Evolutionary conservation across 1,140 invertebrate species (phyloP).

Genomic region (Habropoda laboriosa): DNA sequence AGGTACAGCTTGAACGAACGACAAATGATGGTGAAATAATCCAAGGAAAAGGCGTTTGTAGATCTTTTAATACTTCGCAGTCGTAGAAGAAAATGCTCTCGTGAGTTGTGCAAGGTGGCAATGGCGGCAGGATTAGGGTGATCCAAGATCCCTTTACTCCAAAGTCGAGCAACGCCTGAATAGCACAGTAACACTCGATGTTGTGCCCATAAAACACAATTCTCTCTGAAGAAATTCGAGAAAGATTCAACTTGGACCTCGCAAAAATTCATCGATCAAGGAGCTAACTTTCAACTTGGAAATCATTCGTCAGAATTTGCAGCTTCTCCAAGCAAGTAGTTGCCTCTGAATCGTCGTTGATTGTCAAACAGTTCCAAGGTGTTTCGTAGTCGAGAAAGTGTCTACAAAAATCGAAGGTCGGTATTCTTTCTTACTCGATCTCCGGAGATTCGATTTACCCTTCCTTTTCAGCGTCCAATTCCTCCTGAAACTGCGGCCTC

Average conservation of each 20-base stretch:
- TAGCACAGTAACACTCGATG: constrained; percentile 84
- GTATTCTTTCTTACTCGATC: too few species aligned
- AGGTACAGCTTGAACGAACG: constrained; percentile 59
- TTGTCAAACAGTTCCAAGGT: constrained; percentile 83
- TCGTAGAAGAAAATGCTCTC: constrained; percentile 77
- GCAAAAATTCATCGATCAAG: background rate
- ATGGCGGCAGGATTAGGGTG: constrained; percentile 82
- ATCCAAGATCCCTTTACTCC: constrained; percentile 81
- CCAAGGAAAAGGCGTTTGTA: background rate
- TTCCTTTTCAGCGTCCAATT: constrained; percentile 43
- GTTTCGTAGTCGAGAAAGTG: constrained; percentile 59
- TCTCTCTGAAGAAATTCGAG: constrained; percentile 61
- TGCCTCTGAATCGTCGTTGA: constrained; percentile 83
- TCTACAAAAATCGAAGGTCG: constrained; percentile 39
- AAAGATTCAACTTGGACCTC: too few species aligned
- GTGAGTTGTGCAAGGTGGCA: constrained; percentile 63
- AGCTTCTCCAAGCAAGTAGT: constrained; percentile 79
- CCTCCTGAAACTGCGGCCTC: constrained; percentile 80
- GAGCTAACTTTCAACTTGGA: constrained; percentile 58
- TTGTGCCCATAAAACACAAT: constrained; percentile 85
- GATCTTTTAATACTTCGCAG: constrained; percentile 61
- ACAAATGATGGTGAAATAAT: background rate
- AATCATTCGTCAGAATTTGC: constrained; percentile 74
- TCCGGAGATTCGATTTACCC: constrained; percentile 73
- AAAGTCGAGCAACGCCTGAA: constrained; percentile 83